A percentile compares a stretch with the other conserved stretches of the same genome.
Evolutionary conservation across 2,113 vertebrate species (phyloP).

Genomic region (Eublepharis macularius): DNA sequence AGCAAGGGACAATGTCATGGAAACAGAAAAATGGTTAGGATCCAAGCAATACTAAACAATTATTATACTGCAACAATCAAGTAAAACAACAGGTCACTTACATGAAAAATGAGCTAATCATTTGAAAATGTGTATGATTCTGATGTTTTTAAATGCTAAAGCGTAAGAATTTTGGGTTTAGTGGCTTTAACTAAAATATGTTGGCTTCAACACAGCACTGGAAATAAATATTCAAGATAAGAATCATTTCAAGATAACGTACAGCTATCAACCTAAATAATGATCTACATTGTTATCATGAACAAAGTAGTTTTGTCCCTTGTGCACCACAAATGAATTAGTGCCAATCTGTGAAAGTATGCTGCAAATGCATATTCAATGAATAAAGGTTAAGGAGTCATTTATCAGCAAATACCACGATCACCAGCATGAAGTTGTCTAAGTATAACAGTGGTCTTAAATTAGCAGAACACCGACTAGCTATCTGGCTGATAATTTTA

Average conservation of each 20-base stretch:
- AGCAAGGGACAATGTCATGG: too few relatives aligned
- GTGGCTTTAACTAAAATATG: slow-evolving; percentile 27
- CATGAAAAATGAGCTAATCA: not conserved
- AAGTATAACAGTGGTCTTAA: not conserved
- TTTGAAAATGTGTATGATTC: not conserved
- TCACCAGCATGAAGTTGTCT: slow-evolving; percentile 35
- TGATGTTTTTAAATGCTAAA: slow-evolving; percentile 17
- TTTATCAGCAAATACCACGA: slow-evolving; percentile 40
- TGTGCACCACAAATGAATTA: slow-evolving; percentile 42
- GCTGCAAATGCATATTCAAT: slow-evolving; percentile 33
- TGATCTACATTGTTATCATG: slow-evolving; percentile 20
- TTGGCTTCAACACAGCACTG: not conserved
- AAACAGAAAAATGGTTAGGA: not conserved
- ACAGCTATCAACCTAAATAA: slow-evolving; percentile 32
- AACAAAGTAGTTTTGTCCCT: slow-evolving; percentile 34
- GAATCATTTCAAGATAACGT: slow-evolving; percentile 36
- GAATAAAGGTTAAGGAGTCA: slow-evolving; percentile 44
- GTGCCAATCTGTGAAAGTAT: slow-evolving; percentile 26
- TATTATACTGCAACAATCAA: not conserved
- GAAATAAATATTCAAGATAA: slow-evolving; percentile 25
- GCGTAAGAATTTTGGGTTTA: slow-evolving; percentile 14
- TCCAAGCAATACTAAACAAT: not conserved
- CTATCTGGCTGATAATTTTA: slow-evolving; percentile 1
- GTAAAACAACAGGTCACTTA: not conserved
- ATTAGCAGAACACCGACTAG: slow-evolving; percentile 13